Base-by-base conservation (phyloP, 2,113 vertebrate species). In the Ascaphus truei region DNA sequence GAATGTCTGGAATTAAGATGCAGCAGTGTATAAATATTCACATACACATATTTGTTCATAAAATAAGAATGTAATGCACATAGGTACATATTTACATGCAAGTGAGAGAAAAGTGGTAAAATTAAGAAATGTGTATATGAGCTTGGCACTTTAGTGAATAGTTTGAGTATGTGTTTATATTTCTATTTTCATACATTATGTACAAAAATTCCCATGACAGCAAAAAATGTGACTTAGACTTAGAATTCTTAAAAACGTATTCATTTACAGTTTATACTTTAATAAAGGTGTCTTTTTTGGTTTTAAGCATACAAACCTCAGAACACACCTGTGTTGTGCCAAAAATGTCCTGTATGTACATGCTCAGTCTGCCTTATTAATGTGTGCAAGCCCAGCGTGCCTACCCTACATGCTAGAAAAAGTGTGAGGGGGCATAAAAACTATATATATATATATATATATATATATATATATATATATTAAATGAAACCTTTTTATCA, bases 91-190 rank as follows among this genome's bases (percentile, higher is more conserved):
- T 71, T 61, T 71, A 71, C 57, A 60, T 71, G 67, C 57, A 61
- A 77, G 86, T 77, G 77, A 58, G 75, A 66, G 63, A 74, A 81
- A 82, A 81, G 41, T 62, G 47, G 72, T 74, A 71, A 78, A 76
- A 78, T 52, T 61, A 71, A 68, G 76, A 82, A 74, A 71, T 26
- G 34, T 77, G 79, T 74, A 76, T 65, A 75, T 76, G 72, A 85
- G 65, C 77, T 88, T 85, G 88, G 88, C 88, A 90, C 90, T 92
- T 92, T 26, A 79, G 88, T 89, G 87, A 87, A 81, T 80, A 75
- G 71, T 78, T 80, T 83, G 80, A 85, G 74, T 84, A 75, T 86
- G 78, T 76, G 61, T 56, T 47, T 61, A 71, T 51, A 59, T 59
- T 41, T 71, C 43, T 71, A 62, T 76, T 85, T 76, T 81, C 75